Evolutionary conservation across 2,113 vertebrate genomes (phyloP).

Genomic region (Petromus typicus): DNA sequence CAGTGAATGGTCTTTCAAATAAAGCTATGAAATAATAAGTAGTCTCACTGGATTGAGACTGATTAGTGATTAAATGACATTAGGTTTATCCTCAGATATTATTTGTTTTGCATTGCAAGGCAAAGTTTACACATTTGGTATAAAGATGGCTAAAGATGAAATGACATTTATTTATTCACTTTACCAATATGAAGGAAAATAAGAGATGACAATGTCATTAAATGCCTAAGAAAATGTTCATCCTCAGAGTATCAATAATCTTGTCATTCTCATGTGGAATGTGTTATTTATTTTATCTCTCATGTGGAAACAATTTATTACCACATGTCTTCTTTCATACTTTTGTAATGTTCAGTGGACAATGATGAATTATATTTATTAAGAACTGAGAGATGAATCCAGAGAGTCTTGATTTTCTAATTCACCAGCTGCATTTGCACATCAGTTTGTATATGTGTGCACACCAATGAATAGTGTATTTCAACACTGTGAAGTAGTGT

Average conservation of each 20-base stretch:
- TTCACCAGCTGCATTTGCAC: slow-evolving; percentile 58
- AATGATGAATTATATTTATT: slow-evolving; percentile 77
- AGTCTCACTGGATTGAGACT: background rate
- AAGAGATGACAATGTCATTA: background rate
- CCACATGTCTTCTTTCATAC: slow-evolving; percentile 64
- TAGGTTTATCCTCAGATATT: background rate
- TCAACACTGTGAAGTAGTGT: background rate
- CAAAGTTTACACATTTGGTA: background rate
- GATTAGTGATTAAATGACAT: background rate
- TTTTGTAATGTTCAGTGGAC: slow-evolving; percentile 73
- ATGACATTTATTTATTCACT: background rate
- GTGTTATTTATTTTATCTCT: slow-evolving; percentile 75
- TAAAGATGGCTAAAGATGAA: background rate
- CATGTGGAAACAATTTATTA: slow-evolving; percentile 73
- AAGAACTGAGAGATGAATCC: slow-evolving; percentile 71
- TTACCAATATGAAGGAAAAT: background rate
- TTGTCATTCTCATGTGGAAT: slow-evolving; percentile 60
- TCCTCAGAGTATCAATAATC: slow-evolving; percentile 74
- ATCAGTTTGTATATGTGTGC: slow-evolving; percentile 54
- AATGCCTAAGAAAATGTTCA: slow-evolving; percentile 48
- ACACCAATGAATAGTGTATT: slow-evolving; percentile 9
- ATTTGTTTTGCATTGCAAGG: background rate
- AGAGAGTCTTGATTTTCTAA: slow-evolving; percentile 52
- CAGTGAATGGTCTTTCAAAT: background rate
- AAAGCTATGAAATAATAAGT: background rate